Evolutionary conservation across 2,888 invertebrate species (phyloP).

Genomic region (Amorpha juglandis): DNA sequence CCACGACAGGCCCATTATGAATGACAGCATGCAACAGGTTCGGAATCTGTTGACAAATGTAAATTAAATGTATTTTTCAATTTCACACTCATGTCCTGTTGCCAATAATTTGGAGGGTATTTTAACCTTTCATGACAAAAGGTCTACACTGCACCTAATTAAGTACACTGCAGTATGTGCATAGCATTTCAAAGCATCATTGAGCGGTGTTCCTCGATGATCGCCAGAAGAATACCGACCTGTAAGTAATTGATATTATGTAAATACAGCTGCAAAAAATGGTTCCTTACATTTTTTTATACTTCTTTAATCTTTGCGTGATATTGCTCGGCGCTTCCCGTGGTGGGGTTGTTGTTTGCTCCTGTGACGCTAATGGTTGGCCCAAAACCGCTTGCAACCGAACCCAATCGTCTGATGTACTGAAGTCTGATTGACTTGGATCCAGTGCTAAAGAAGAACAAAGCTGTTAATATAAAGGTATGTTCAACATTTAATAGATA

Average conservation of each 20-base stretch:
- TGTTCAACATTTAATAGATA: too few species aligned
- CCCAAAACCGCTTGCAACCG: slow-evolving; percentile 70
- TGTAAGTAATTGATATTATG: too few species aligned
- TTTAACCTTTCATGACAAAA: too few species aligned
- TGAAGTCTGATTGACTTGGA: slow-evolving; percentile 72
- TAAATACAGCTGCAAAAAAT: background rate
- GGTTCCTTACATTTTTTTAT: slow-evolving; percentile 72
- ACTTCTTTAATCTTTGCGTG: slow-evolving; percentile 71
- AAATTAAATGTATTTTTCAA: background rate
- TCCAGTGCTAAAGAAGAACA: slow-evolving; percentile 60
- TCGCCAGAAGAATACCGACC: too few species aligned
- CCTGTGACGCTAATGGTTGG: slow-evolving; percentile 57
- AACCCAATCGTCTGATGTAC: slow-evolving; percentile 76
- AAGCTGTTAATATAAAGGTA: background rate
- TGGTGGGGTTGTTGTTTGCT: slow-evolving; percentile 55
- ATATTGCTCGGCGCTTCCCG: slow-evolving; percentile 59
- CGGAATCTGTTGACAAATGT: slow-evolving; percentile 70
- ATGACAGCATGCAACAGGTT: slow-evolving; percentile 85
- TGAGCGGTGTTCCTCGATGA: too few species aligned
- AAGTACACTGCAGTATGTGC: too few species aligned
- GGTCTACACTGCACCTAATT: too few species aligned
- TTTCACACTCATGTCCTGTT: background rate
- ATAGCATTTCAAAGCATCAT: too few species aligned
- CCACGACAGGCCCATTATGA: slow-evolving; percentile 89
- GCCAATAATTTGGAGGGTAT: background rate